Base-by-base conservation (phyloP, 2,888 invertebrate species). In the Pristionchus japonicus region DNA sequence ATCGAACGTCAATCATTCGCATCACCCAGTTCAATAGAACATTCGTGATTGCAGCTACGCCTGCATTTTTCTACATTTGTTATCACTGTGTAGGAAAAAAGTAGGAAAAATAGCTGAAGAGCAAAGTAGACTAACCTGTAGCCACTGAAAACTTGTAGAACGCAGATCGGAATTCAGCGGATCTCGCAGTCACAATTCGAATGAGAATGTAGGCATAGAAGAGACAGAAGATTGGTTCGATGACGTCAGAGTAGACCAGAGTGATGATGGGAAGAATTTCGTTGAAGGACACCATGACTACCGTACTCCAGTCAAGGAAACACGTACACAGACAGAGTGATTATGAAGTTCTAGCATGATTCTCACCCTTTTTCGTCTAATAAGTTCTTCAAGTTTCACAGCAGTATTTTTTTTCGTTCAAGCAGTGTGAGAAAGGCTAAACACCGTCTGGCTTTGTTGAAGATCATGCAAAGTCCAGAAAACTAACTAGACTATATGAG, bases 131-230 rank as follows among this genome's bases (percentile, higher is more conserved):
- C 31, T 70, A 1, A 70, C 70, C 70, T 20, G 70, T 70, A 34
- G 70, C 70, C 3, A 74, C 40, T 27, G 70, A 74, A 40, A 74
- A 74, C 70, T 40, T 40, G 70, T 74, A 74, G 40, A 74, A 74
- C 7, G 37, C 70, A 1, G 70, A 74, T 17, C 40, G 70, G 40
- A 74, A 74, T 9, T 37, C 23, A 1, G 40, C n/a, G 1, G 70
- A 74, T 9, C 9, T 74, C n/a, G 20, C 34, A 23, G 23, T 3
- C 1, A 40, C 0, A 4, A 74, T 74, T 74, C 70, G 17, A 20
- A 74, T 20, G 20, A 74, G 70, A 40, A 74, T 74, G 70, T 40
- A 74, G 40, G 70, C 34, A 20, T 74, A 74, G 70, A 74, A 15
- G 31, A 74, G 23, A 40, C 67, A 67, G 67, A 67, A 67, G 1